These are phyloP conservation scores for Clavelina lepadiformis DNA, from an alignment of 23 tunicate genomes.

Conservation along the genomic window DNA sequence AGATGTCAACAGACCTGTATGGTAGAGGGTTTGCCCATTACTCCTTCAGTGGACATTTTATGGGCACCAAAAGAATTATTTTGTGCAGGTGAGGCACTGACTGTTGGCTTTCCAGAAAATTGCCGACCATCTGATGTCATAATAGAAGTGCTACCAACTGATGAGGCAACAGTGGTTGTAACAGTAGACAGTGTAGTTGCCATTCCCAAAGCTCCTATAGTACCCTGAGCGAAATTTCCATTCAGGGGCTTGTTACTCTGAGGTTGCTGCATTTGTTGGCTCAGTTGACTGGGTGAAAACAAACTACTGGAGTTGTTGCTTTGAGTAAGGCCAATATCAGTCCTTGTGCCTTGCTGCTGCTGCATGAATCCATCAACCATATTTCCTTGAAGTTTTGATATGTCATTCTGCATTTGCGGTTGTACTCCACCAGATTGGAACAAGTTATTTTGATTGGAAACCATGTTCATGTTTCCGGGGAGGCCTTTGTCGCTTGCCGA, in stretches of 20 bases:
- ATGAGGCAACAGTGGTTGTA: constrained; percentile 1
- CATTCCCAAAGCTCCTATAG: background rate
- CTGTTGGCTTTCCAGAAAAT: background rate
- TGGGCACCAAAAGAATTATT: background rate
- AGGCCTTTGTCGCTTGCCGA: too few species aligned
- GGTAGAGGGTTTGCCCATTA: background rate
- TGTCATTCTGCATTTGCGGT: too few species aligned
- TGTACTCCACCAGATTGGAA: too few species aligned
- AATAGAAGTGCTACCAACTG: background rate
- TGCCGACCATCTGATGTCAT: background rate
- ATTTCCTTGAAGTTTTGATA: too few species aligned
- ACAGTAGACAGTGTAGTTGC: constrained; percentile 6
- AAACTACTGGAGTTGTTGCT: background rate
- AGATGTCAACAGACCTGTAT: background rate
- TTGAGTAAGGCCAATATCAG: too few species aligned
- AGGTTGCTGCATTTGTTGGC: constrained; percentile 1
- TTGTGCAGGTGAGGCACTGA: too few species aligned
- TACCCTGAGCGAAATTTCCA: too few species aligned
- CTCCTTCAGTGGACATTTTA: background rate
- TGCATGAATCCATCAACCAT: too few species aligned
- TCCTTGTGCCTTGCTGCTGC: too few species aligned
- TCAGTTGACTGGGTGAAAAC: constrained; percentile 1
- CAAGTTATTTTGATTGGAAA: too few species aligned
- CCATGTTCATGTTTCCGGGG: too few species aligned
- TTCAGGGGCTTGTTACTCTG: too few species aligned